Evolutionary conservation across 2,888 invertebrate species (phyloP).

Genomic region (Epinotia nisella): DNA sequence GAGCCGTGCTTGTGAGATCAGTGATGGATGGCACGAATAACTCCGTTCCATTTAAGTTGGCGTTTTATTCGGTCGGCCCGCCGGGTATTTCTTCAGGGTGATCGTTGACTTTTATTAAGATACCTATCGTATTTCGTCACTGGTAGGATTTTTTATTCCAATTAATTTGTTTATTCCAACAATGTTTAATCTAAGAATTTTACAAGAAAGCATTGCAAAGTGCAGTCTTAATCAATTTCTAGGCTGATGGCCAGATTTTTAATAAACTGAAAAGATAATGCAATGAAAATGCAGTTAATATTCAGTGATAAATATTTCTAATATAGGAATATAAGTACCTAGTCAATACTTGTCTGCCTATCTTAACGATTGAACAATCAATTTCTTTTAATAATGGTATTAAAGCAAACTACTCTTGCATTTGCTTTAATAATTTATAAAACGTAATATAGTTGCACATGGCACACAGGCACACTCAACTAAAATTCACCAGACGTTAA

Average conservation of each 20-base stretch:
- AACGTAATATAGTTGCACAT: neutral
- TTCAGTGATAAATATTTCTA: no score
- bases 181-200: neutral
- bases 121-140: slow-evolving; percentile 16
- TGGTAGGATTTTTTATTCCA: no score
- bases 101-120: slow-evolving; percentile 35
- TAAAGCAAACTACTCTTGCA: no score
- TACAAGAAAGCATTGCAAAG: neutral
- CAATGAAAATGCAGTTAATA: no score
- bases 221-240: neutral
- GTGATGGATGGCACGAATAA: slow-evolving; percentile 45
- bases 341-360: no score
- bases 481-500: neutral
- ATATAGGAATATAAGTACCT: no score
- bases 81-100: slow-evolving; percentile 19
- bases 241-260: no score
- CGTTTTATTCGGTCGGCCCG: slow-evolving; percentile 35
- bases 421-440: neutral
- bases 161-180: neutral
- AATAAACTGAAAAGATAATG: no score
- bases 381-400: no score
- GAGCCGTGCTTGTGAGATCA: slow-evolving; percentile 38
- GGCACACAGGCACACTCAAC: no score
- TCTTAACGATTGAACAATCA: no score
- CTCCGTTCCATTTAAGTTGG: slow-evolving; percentile 40